phyloP scores from a whole-genome alignment of 2,888 invertebrate species.

The Callyntrura sp. region DNA sequence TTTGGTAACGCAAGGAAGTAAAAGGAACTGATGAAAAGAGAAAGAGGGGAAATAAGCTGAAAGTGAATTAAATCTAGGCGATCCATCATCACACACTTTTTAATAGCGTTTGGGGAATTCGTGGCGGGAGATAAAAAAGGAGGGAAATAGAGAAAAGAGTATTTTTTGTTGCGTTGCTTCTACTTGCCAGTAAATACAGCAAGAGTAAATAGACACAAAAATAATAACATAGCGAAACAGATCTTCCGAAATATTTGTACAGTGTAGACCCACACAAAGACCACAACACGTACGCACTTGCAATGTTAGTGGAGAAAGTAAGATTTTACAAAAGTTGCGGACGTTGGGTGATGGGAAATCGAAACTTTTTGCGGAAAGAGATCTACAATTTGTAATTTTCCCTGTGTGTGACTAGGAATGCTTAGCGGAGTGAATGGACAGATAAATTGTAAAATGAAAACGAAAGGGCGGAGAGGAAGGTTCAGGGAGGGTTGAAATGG shows the following conservation, averaged over 20 bases:
- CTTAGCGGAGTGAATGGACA: too few species aligned
- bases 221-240: neutral
- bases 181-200: neutral
- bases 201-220: neutral
- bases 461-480: too few species aligned
- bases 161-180: neutral
- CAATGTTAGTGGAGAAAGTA: too few species aligned
- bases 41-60: slow-evolving; percentile 52
- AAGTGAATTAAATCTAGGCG: slow-evolving; percentile 70
- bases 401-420: too few species aligned
- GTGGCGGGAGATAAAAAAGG: slow-evolving; percentile 6
- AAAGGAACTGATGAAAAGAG: slow-evolving; percentile 9
- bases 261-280: neutral
- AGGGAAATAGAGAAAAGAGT: neutral
- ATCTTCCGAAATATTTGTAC: neutral
- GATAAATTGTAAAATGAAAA: too few species aligned
- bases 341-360: too few species aligned
- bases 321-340: too few species aligned
- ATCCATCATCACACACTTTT: slow-evolving; percentile 71
- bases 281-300: neutral
- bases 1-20: neutral
- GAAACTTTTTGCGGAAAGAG: too few species aligned
- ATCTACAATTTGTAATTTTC: too few species aligned
- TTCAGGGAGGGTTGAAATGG: too few species aligned
- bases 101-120: slow-evolving; percentile 67